A percentile compares a stretch with the other conserved stretches of the same genome.
These are phyloP conservation scores for Meghimatium bilineatum DNA, from an alignment of 2,888 invertebrate genomes.

Conservation along the genomic window DNA sequence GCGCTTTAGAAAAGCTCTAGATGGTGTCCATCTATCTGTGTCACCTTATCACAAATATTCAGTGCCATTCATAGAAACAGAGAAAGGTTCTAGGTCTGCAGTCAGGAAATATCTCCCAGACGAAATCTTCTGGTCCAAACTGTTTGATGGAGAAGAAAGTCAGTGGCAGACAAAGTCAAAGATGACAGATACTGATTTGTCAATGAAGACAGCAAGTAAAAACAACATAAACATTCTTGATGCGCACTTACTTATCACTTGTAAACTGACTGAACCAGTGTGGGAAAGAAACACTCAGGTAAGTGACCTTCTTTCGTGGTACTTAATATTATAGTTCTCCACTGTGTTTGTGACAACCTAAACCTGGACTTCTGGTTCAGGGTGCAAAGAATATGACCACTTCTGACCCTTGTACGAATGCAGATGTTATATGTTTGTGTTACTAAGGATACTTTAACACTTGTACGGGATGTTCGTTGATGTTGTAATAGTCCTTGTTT, in stretches of 20 bases:
- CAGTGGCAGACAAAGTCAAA: slow-evolving; percentile 51
- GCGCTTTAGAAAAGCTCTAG: slow-evolving; percentile 84
- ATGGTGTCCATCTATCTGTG: slow-evolving; percentile 86
- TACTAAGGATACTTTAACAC: no score
- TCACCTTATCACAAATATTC: slow-evolving; percentile 91
- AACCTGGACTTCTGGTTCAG: no score
- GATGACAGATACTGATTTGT: slow-evolving; percentile 51
- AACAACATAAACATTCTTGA: slow-evolving; percentile 63
- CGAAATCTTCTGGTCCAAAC: slow-evolving; percentile 84
- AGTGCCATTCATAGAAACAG: slow-evolving; percentile 92
- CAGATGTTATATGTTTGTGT: no score
- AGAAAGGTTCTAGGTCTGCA: slow-evolving; percentile 85
- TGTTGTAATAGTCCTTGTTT: no score
- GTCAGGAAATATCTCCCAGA: slow-evolving; percentile 85
- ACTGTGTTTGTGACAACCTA: no score
- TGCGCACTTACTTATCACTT: slow-evolving; percentile 84
- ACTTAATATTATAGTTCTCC: no score
- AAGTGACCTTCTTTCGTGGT: neutral
- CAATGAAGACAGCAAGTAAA: slow-evolving; percentile 52
- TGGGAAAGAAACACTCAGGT: slow-evolving; percentile 80
- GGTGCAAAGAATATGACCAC: no score
- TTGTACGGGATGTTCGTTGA: no score
- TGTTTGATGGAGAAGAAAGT: slow-evolving; percentile 59
- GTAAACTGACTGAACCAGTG: slow-evolving; percentile 82
- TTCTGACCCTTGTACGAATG: no score